Evolutionary conservation across 2,113 vertebrate genomes (phyloP), one percentile per base, ranked within the genome.

Genomic region (Bufo bufo): DNA sequence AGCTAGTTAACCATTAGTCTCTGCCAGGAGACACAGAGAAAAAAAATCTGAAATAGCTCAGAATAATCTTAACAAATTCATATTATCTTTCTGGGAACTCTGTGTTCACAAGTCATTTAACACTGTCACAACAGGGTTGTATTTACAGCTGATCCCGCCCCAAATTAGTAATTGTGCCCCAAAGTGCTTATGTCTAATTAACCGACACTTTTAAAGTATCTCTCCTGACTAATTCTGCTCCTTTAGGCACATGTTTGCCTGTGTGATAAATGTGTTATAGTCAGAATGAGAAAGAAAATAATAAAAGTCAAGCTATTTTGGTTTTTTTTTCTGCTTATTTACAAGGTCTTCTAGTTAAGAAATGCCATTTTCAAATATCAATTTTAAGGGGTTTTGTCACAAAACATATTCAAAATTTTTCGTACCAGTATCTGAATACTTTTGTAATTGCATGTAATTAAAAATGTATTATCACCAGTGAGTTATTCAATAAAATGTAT

Each of bases 1-100:
- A 69, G 74, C 85, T 77, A 54, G 85, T 79, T 79, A 78, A 52
- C 82, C 82, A 71, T 54, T 71, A 69, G 49, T 69, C 65, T 52
- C 63, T 19, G 33, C 82, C 19, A 47, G 45, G 81, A 33, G 33
- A 71, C n/a, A 33, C 49, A 33, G 23, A 69, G 47, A 45, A 47
- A 47, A 47, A 71, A 72, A 45, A 45, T 47, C 6, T 6, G 20
- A 50, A 75, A 49, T 9, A 49, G 45, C 11, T 50, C 8, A 20
- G 43, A 50, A 50, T 10, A 50, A 75, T 17, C 72, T 20, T 9
- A 20, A 50, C 50, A 74, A 47, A 75, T 75, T 8, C 7, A 19
- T 75, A 16, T 47, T 6, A 49, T 75, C 16, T 75, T 10, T 17
- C 47, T 71, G 16, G 2, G 17, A 17, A 74, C 14, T 50, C 72